A percentile compares a stretch with the other conserved stretches of the same genome.
Conservation (phyloP, 53 echinoderm and acorn worm genomes). For the Patiria pectinifera region DNA sequence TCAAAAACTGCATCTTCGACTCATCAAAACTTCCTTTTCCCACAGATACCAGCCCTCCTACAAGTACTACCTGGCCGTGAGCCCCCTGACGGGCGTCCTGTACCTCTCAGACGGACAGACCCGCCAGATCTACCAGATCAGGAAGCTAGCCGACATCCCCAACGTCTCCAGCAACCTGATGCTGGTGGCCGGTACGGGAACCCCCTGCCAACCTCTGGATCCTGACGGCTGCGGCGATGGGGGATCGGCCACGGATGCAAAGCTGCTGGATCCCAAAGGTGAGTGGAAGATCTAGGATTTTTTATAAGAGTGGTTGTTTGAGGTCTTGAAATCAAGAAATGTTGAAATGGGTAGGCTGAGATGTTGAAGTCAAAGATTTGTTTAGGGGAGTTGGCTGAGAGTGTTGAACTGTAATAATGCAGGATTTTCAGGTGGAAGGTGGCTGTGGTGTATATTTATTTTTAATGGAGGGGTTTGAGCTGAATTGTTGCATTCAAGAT, state of each 20-base stretch:
- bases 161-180: slow-evolving; percentile 76
- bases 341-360: no score
- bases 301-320: not conserved
- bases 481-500: no score
- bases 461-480: no score
- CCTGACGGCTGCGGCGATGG: slow-evolving; percentile 88
- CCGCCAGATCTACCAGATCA: slow-evolving; percentile 79
- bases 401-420: no score
- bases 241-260: slow-evolving; percentile 81
- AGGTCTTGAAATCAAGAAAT: no score
- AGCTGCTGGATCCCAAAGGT: slow-evolving; percentile 93
- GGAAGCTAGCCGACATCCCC: slow-evolving; percentile 59
- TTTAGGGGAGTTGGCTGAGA: no score
- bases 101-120: slow-evolving; percentile 92
- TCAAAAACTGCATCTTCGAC: no score
- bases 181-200: slow-evolving; percentile 85
- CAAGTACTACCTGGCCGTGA: slow-evolving; percentile 96
- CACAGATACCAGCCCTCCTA: slow-evolving; percentile 86
- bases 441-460: no score
- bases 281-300: not conserved
- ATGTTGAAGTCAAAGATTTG: no score
- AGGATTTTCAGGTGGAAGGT: no score
- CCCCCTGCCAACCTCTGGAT: slow-evolving; percentile 83
- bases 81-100: slow-evolving; percentile 80
- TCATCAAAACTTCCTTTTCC: not conserved